These are phyloP conservation scores for Sinelater perroti DNA, from an alignment of 2,888 invertebrate species.

Conservation along the genomic window DNA sequence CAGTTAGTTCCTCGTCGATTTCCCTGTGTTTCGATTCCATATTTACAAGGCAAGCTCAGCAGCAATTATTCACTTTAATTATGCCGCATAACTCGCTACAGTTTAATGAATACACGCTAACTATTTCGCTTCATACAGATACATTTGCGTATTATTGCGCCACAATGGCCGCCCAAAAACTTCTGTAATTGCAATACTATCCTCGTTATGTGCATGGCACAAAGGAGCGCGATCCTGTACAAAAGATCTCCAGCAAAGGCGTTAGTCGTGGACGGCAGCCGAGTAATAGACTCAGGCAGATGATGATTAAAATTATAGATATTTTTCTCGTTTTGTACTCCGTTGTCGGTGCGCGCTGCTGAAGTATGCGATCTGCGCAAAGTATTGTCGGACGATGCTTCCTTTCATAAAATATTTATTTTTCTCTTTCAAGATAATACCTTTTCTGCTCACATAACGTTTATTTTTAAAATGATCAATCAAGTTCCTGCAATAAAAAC, in stretches of 20 bases:
- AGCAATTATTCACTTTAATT: slow-evolving; percentile 26
- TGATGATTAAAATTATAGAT: slow-evolving; percentile 2
- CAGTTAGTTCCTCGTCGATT: background rate
- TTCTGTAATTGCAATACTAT: slow-evolving; percentile 19
- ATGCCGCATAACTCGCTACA: slow-evolving; percentile 17
- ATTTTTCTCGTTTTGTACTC: background rate
- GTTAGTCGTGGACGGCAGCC: background rate
- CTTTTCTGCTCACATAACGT: no score
- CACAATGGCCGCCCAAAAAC: slow-evolving; percentile 18
- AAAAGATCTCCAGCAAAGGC: slow-evolving; percentile 14
- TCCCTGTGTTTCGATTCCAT: slow-evolving; percentile 19
- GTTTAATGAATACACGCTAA: slow-evolving; percentile 13
- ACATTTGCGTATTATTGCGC: slow-evolving; percentile 12
- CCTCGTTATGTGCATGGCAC: slow-evolving; percentile 16
- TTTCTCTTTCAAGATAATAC: no score
- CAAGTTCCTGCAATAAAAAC: no score
- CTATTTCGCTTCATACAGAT: slow-evolving; percentile 11
- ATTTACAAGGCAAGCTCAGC: slow-evolving; percentile 18
- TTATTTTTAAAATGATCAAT: no score
- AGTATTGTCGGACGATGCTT: no score
- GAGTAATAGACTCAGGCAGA: slow-evolving; percentile 9
- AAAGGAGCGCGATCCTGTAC: slow-evolving; percentile 9
- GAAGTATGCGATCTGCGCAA: no score
- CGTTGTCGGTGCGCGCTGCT: no score
- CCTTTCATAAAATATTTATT: no score